Evolutionary conservation across 2,113 vertebrate species (phyloP).

Genomic region (Trinectes maculatus): DNA sequence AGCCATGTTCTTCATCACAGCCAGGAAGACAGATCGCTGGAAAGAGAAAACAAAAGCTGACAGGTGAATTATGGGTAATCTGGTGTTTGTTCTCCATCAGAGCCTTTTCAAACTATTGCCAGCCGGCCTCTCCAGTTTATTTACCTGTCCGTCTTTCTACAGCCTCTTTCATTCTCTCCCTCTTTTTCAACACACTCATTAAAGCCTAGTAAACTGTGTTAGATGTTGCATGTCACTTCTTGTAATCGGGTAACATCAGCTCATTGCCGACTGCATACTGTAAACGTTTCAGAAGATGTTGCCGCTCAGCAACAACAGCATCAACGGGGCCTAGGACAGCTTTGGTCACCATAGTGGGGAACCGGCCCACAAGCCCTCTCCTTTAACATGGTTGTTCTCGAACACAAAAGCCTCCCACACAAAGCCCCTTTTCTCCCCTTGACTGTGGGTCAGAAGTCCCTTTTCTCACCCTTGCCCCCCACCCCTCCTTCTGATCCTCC

Average conservation of each 20-base stretch:
- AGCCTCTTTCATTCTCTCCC: not conserved
- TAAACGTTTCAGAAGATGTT: conserved; percentile 45
- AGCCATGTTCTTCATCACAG: conserved; percentile 95
- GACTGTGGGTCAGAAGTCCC: conserved; percentile 98
- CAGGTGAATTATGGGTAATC: conserved; percentile 44
- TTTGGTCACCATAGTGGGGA: conserved; percentile 74
- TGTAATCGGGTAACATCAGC: conserved; percentile 5
- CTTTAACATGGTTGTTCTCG: conserved; percentile 88
- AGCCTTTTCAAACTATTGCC: conserved; percentile 40
- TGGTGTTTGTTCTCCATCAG: conserved; percentile 30
- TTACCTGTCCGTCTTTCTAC: conserved; percentile 26
- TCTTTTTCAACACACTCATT: conserved; percentile 5
- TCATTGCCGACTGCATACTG: conserved; percentile 5
- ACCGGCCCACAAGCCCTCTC: conserved; percentile 82
- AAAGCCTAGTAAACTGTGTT: not conserved
- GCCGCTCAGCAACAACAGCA: conserved; percentile 15
- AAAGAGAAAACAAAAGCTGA: conserved; percentile 56
- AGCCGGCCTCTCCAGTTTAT: conserved; percentile 6
- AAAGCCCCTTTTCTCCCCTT: conserved; percentile 92
- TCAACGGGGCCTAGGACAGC: conserved; percentile 18
- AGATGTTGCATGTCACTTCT: not conserved
- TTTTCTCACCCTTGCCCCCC: conserved; percentile 91
- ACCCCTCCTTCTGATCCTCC: conserved; percentile 72
- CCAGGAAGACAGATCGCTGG: conserved; percentile 96
- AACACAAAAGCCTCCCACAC: conserved; percentile 90